Evolutionary conservation across 2,888 invertebrate species (phyloP).

Genomic region (Alloscopus bannaensis): DNA sequence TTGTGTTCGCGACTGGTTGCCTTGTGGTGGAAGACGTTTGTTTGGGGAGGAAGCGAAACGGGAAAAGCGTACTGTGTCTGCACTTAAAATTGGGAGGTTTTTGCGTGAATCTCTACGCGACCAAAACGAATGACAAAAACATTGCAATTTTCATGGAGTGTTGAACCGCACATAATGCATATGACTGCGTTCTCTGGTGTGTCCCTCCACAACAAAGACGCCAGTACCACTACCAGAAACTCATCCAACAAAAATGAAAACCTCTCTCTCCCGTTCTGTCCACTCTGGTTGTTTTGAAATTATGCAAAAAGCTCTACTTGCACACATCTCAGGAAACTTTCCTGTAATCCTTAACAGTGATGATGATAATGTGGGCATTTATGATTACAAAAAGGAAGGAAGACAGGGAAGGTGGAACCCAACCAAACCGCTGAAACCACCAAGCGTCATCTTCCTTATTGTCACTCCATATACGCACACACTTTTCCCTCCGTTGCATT

Average conservation of each 20-base stretch:
- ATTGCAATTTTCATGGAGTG: conserved; percentile 65
- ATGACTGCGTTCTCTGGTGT: conserved; percentile 10
- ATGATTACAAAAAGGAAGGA: too few relatives aligned
- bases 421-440: conserved; percentile 35
- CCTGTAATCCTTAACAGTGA: too few relatives aligned
- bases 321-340: too few relatives aligned
- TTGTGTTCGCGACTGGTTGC: conserved; percentile 23
- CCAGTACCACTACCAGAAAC: too few relatives aligned
- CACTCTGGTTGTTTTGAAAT: too few relatives aligned
- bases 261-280: not conserved
- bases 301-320: not conserved
- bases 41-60: conserved; percentile 15
- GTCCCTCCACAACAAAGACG: conserved; percentile 11
- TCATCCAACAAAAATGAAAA: conserved; percentile 38
- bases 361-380: too few relatives aligned
- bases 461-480: conserved; percentile 53
- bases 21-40: conserved; percentile 48
- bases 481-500: conserved; percentile 37
- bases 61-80: conserved; percentile 14
- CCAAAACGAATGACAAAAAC: conserved; percentile 64
- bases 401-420: conserved; percentile 45
- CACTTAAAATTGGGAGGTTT: conserved; percentile 34
- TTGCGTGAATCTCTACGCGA: conserved; percentile 47
- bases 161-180: conserved; percentile 30
- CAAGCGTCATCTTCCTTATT: conserved; percentile 56